A percentile compares a stretch with the other conserved stretches of the same genome.
Conservation (phyloP, 2,888 invertebrate genomes). For the Apamea sordens region DNA sequence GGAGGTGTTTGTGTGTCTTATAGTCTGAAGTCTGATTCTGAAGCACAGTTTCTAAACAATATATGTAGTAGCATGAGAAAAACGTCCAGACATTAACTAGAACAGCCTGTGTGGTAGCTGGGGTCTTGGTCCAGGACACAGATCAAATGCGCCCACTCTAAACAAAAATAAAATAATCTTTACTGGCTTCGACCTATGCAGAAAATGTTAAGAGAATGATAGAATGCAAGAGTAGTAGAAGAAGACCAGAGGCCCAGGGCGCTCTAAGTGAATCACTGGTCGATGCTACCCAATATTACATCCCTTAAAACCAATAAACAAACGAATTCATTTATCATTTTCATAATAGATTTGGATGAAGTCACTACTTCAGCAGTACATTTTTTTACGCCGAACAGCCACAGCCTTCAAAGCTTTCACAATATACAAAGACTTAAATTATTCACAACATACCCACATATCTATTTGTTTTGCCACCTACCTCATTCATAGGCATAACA, state of each 20-base stretch:
- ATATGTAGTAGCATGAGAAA: too few species aligned
- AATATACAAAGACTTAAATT: background rate
- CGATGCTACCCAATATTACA: background rate
- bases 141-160: too few species aligned
- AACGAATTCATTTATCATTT: background rate
- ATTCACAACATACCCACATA: background rate
- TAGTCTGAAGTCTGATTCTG: too few species aligned
- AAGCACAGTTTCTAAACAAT: background rate
- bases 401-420: background rate
- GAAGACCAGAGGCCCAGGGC: background rate
- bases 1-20: too few species aligned
- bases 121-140: background rate
- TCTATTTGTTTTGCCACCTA: constrained; percentile 1
- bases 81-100: background rate
- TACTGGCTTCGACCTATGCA: too few species aligned
- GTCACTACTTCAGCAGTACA: background rate
- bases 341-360: background rate
- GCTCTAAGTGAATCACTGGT: background rate
- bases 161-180: background rate
- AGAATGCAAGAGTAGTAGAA: background rate
- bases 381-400: background rate
- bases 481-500: constrained; percentile 19
- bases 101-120: background rate
- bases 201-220: background rate
- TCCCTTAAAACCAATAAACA: background rate